phyloP scores from a whole-genome alignment of 2,797 vertebrate genomes.

The Tokudaia muenninki region DNA sequence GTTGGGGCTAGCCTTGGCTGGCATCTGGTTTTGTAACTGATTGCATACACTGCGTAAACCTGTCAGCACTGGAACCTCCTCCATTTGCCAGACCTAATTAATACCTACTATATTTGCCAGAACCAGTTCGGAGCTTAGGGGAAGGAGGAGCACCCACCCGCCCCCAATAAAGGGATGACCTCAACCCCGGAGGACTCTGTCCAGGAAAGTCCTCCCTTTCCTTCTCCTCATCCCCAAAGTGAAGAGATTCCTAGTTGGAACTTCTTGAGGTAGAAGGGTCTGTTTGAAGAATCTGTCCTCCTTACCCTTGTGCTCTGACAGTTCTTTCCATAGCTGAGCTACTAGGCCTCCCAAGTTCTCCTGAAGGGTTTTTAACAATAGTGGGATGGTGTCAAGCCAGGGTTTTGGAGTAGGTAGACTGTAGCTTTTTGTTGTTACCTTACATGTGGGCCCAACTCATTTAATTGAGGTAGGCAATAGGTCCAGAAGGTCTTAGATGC shows the following conservation, averaged over 20 bases:
- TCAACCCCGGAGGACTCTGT: background rate
- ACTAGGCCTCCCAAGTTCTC: background rate
- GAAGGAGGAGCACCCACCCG: too few relatives aligned
- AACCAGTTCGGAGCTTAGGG: background rate
- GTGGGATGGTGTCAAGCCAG: background rate
- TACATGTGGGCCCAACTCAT: background rate
- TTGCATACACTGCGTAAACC: background rate
- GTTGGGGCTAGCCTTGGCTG: background rate
- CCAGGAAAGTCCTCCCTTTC: background rate
- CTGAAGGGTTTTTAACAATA: background rate
- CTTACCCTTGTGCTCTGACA: background rate
- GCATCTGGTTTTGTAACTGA: background rate
- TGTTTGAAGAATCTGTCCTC: constrained; percentile 2
- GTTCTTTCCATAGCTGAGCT: background rate
- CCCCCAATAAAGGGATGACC: too few relatives aligned
- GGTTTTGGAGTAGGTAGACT: background rate
- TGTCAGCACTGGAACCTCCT: background rate
- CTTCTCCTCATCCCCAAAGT: background rate
- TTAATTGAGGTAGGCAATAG: background rate
- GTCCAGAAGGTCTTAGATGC: background rate
- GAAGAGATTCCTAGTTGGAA: background rate
- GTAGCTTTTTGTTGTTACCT: background rate
- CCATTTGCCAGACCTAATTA: background rate
- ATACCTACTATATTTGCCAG: background rate
- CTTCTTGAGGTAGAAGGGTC: constrained; percentile 7